A percentile compares a stretch with the other conserved stretches of the same genome.
Evolutionary conservation across 1,140 invertebrate genomes (phyloP).

Genomic region (Phymorhynchus buccinoides): DNA sequence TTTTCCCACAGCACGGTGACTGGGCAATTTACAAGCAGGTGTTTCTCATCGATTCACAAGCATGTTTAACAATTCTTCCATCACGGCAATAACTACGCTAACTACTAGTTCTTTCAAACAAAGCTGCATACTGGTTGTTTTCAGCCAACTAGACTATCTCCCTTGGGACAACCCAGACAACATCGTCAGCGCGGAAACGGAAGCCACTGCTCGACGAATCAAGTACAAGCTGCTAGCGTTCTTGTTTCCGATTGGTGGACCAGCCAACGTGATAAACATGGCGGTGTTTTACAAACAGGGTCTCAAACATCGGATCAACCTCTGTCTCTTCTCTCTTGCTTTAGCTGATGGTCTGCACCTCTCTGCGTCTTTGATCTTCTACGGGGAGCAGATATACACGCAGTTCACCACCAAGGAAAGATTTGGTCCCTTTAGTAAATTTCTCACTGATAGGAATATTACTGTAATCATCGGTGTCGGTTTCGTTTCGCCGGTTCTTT

Average conservation of each 20-base stretch:
- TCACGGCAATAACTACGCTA: too few relatives aligned
- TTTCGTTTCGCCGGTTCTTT: neutral
- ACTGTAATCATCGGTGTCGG: neutral
- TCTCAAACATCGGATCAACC: neutral
- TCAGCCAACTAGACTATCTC: neutral
- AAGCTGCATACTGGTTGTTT: neutral
- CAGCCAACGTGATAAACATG: neutral
- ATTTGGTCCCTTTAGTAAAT: neutral
- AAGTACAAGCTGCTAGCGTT: neutral
- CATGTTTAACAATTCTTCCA: too few relatives aligned
- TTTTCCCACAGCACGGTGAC: too few relatives aligned
- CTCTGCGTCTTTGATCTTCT: neutral
- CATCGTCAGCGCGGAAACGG: neutral
- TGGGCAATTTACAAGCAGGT: too few relatives aligned
- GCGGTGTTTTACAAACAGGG: conserved; percentile 15
- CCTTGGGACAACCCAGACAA: neutral
- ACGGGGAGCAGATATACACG: neutral
- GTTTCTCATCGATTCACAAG: too few relatives aligned
- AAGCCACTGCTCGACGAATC: neutral
- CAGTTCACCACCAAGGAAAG: neutral
- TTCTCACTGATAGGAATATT: neutral
- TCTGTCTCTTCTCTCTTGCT: neutral
- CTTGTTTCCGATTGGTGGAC: neutral
- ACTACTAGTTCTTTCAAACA: too few relatives aligned
- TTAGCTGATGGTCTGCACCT: neutral